Evolutionary conservation across 2,113 vertebrate genomes (phyloP).

Genomic region (Tetrao urogallus): DNA sequence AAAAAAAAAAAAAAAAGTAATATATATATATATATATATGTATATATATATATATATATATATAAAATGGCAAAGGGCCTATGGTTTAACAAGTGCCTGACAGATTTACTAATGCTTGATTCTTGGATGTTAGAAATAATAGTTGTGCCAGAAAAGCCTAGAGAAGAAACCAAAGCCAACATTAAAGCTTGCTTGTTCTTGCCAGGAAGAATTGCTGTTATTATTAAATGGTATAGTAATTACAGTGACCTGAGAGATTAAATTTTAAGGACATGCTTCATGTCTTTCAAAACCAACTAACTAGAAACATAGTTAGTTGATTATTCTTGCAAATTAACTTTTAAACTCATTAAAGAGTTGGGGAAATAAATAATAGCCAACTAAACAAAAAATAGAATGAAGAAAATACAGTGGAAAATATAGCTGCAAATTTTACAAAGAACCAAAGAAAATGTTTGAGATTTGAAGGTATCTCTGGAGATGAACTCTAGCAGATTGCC

Average conservation of each 20-base stretch:
- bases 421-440: not conserved
- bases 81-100: not conserved
- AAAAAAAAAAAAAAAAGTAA: no score
- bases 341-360: not conserved
- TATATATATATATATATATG: not conserved
- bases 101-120: not conserved
- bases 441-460: not conserved
- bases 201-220: not conserved
- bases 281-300: not conserved
- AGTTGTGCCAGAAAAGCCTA: not conserved
- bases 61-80: not conserved
- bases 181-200: not conserved
- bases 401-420: not conserved
- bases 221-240: not conserved
- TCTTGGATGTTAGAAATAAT: not conserved
- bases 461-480: not conserved
- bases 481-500: not conserved
- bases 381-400: not conserved
- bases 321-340: not conserved
- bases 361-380: not conserved
- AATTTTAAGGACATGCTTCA: not conserved
- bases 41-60: not conserved
- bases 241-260: not conserved
- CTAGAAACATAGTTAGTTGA: not conserved
- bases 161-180: slow-evolving; percentile 16